phyloP scores from a whole-genome alignment of 2,113 vertebrate genomes.

The Orthonyx spaldingii region DNA sequence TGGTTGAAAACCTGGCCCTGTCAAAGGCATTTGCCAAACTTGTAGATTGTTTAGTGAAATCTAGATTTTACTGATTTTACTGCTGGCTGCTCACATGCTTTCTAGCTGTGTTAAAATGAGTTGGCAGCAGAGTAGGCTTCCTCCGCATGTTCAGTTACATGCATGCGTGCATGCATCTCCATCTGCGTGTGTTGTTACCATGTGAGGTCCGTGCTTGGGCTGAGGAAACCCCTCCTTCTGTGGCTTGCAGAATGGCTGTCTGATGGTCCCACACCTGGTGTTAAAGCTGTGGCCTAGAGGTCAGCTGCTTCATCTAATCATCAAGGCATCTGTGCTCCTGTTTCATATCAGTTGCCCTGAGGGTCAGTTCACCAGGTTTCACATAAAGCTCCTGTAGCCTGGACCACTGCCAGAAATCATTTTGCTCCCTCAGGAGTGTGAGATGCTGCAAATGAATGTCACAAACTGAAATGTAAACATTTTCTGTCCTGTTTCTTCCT shows the following conservation, averaged over 20 bases:
- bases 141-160: not conserved
- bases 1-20: not conserved
- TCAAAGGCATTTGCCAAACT: not conserved
- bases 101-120: not conserved
- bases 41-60: not conserved
- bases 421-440: not conserved
- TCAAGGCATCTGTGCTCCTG: not conserved
- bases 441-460: not conserved
- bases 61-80: not conserved
- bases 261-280: not conserved
- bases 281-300: not conserved
- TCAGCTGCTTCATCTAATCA: not conserved
- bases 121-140: not conserved
- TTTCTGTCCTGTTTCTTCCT: not conserved
- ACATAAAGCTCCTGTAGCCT: not conserved
- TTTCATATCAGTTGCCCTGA: not conserved
- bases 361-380: not conserved
- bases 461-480: not conserved
- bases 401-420: not conserved
- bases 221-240: not conserved
- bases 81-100: not conserved
- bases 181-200: rapidly evolving
- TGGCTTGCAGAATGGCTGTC: not conserved
- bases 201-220: not conserved
- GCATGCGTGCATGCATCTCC: not conserved